Percentiles rank a stretch among this genome's conserved stretches.
These are phyloP conservation scores for Maconellicoccus hirsutus DNA, from an alignment of 1,140 invertebrate species.

Conservation along the genomic window DNA sequence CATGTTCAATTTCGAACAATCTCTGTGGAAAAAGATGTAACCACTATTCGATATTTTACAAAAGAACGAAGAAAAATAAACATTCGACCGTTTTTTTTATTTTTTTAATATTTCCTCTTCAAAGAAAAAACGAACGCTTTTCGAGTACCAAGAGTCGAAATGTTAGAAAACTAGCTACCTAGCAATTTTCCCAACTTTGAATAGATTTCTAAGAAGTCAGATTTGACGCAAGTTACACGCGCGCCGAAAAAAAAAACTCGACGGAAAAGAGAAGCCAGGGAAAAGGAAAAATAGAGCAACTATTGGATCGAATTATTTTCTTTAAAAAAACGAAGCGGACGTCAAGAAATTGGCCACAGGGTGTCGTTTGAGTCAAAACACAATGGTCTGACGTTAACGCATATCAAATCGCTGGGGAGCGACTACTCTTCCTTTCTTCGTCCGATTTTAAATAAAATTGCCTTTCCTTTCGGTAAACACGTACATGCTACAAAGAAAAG, in stretches of 20 bases:
- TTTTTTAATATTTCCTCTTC: too few relatives aligned
- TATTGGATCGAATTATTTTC: slow-evolving; percentile 16
- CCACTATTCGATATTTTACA: too few relatives aligned
- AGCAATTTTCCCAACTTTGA: too few relatives aligned
- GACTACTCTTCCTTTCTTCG: slow-evolving; percentile 17
- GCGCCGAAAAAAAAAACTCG: not conserved
- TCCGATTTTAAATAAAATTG: slow-evolving; percentile 18
- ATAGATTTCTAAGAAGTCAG: not conserved
- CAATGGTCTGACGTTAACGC: slow-evolving; percentile 16
- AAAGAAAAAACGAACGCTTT: too few relatives aligned
- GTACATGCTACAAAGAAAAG: not conserved
- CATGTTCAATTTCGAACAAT: too few relatives aligned
- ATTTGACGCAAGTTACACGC: not conserved
- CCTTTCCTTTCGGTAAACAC: slow-evolving; percentile 13
- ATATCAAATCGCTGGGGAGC: slow-evolving; percentile 19
- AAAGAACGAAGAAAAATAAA: too few relatives aligned
- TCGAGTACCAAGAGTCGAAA: too few relatives aligned
- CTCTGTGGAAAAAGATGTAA: too few relatives aligned
- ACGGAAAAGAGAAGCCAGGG: not conserved
- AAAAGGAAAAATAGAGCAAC: slow-evolving; percentile 2
- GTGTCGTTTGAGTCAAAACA: slow-evolving; percentile 13
- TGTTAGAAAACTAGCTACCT: too few relatives aligned
- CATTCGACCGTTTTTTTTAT: too few relatives aligned
- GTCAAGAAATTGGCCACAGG: slow-evolving; percentile 19
- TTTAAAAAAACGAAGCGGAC: not conserved